Base-by-base conservation (phyloP, 2,113 vertebrate species). In the Rhabdornis inornatus region DNA sequence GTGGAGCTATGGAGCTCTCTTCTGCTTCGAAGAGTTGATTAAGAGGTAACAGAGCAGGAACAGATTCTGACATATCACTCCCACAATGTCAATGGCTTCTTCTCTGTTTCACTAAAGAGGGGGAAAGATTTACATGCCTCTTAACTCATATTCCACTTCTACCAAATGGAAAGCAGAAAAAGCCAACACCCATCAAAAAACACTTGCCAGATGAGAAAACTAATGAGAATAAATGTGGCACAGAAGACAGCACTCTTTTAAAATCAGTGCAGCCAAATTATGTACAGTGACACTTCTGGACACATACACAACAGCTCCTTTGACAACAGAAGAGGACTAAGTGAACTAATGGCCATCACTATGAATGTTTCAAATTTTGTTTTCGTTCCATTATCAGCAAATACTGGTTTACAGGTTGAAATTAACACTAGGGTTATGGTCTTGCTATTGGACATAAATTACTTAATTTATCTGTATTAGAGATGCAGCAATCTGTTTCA, bases 381-480 rank as follows among this genome's bases (percentile, higher is more conserved):
- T 91, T 97, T 89, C 39, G 3, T 90, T 90, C 66, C 30, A 9
- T 93, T 90, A 92, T 53, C 47, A 39, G 44, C 27, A 49, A 95
- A 96, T 86, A 74, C 40, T 57, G 44, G 44, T 31, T 97, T 83
- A 95, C 35, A 95, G 69, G 76, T 64, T 88, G 50, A 91, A 97
- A 88, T 94, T 96, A 96, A 94, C 81, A 92, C 47, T 71, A 89
- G 24, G 66, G 30, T 63, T 94, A 96, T 11, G 40, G 70, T 89
- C 71, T 90, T 89, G 68, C 84, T 80, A 83, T 10, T 89, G 47
- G 64, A 92, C 66, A 65, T 37, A 94, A 96, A 95, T 91, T 63
- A 95, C 61, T 80, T 80, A 74, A 96, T 95, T 90, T 92, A 85
- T 96, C 95, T 92, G 52, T 74, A 94, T 90, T 83, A 96, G 71